phyloP scores from a whole-genome alignment of 2,113 vertebrate genomes.

The Colossoma macropomum region DNA sequence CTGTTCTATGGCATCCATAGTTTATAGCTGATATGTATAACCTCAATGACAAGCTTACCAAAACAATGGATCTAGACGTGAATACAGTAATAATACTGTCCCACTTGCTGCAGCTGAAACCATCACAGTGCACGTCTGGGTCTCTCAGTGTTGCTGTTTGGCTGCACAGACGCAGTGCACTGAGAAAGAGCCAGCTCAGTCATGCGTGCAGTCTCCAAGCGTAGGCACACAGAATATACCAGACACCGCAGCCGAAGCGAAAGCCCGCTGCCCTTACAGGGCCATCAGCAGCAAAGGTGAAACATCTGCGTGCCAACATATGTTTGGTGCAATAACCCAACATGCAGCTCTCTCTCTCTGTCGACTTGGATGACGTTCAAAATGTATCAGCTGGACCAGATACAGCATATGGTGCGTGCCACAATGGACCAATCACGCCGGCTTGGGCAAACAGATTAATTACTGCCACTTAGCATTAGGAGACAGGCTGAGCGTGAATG shows the following conservation, averaged over 20 bases:
- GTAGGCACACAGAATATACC: slow-evolving; percentile 8
- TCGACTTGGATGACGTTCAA: slow-evolving; percentile 21
- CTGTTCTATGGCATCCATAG: too few species aligned
- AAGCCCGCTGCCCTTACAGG: slow-evolving; percentile 10
- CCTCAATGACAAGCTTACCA: too few species aligned
- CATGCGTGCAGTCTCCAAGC: not conserved
- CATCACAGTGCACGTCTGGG: not conserved
- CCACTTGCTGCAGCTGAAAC: not conserved
- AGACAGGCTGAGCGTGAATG: not conserved
- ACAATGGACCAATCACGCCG: slow-evolving; percentile 3
- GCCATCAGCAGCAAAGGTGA: slow-evolving; percentile 29
- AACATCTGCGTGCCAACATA: slow-evolving; percentile 44
- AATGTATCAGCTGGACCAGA: slow-evolving; percentile 26
- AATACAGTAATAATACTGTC: too few species aligned
- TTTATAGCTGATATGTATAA: too few species aligned
- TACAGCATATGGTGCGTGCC: slow-evolving; percentile 36
- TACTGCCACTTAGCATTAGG: slow-evolving; percentile 38
- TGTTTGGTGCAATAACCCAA: slow-evolving; percentile 27
- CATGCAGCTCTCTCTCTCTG: slow-evolving; percentile 9
- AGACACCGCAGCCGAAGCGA: slow-evolving; percentile 9
- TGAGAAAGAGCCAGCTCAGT: not conserved
- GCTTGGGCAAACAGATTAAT: slow-evolving; percentile 18
- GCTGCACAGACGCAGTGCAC: slow-evolving; percentile 4
- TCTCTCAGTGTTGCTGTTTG: slow-evolving; percentile 15
- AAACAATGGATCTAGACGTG: too few species aligned